Evolutionary conservation across 1,140 invertebrate genomes (phyloP), one percentile per base, ranked within the genome.

Genomic region (Drosophila dunni): DNA sequence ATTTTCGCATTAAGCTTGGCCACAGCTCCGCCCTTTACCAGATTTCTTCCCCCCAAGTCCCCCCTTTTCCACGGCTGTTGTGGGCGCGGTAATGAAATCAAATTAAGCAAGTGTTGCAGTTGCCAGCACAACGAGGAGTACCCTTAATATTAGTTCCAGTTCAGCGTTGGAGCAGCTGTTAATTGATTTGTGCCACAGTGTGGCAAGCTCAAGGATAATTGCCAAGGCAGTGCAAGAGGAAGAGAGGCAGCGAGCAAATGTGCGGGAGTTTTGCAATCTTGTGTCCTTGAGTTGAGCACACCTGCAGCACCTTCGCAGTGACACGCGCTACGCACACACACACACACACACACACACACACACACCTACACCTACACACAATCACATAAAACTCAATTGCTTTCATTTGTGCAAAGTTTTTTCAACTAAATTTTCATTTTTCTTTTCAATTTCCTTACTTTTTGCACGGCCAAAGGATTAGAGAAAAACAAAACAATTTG

Each of bases 31-130:
- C 84, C 85, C 68, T 71, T 20, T 33, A 48, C 13, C 34, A 40
- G 33, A n/a, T 51, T 33, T 65, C 38, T 7, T 7, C 15, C 17
- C 45, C 15, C 8, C 34, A 2, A 2, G 17, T 40, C 20, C 38
- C 7, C 48, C 34, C 13, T 40, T 38, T n/a, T 46, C 2, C 10
- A 11, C 67, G 50, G 24, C 51, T 78, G 85, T 89, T 76, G 84
- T 90, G 90, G 90, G 90, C 90, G 90, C 82, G 83, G 90, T 91
- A 91, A 91, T 91, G 90, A 91, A 91, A 91, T 91, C 90, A 91
- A 91, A 91, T 91, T 91, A 90, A 84, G 72, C 81, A 91, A 83
- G 75, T 80, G 77, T 81, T 83, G 74, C 56, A 75, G 66, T n/a
- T 24, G 51, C 40, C 33, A 10, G 13, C 17, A 29, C 24, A 29